phyloP scores from a whole-genome alignment of 2,888 invertebrate genomes.

The Andrena camellia region DNA sequence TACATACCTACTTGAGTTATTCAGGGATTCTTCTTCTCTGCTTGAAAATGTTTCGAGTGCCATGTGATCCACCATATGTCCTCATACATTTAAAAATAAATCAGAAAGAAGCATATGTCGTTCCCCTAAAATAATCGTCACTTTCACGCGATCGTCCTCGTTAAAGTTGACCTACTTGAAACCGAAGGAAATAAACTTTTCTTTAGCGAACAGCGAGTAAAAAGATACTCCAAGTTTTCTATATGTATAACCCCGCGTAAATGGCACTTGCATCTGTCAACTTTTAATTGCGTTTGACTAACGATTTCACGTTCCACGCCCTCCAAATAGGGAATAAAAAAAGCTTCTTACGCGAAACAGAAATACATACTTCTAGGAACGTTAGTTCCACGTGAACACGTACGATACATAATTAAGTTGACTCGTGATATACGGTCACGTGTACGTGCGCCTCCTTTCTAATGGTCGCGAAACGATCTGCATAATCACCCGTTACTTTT shows the following conservation, averaged over 20 bases:
- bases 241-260: not conserved
- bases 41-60: not conserved
- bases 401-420: conserved; percentile 9
- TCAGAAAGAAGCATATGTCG: conserved; percentile 61
- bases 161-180: conserved; percentile 41
- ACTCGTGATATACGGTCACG: conserved; percentile 6
- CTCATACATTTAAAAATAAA: conserved; percentile 68
- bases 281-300: not conserved
- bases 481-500: conserved; percentile 41
- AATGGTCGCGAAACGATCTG: conserved; percentile 13
- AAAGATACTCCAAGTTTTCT: not conserved
- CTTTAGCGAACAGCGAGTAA: not conserved
- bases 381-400: conserved; percentile 16
- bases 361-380: conserved; percentile 4
- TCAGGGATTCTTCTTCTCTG: too few species aligned
- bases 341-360: not conserved
- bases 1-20: too few species aligned
- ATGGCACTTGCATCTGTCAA: not conserved
- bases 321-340: not conserved
- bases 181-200: not conserved
- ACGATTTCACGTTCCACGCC: not conserved
- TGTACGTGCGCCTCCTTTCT: not conserved
- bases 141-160: conserved; percentile 37
- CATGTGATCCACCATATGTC: not conserved
- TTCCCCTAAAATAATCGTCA: conserved; percentile 71